Conservation (phyloP, 2,888 invertebrate species). For the Sesamia inferens region DNA sequence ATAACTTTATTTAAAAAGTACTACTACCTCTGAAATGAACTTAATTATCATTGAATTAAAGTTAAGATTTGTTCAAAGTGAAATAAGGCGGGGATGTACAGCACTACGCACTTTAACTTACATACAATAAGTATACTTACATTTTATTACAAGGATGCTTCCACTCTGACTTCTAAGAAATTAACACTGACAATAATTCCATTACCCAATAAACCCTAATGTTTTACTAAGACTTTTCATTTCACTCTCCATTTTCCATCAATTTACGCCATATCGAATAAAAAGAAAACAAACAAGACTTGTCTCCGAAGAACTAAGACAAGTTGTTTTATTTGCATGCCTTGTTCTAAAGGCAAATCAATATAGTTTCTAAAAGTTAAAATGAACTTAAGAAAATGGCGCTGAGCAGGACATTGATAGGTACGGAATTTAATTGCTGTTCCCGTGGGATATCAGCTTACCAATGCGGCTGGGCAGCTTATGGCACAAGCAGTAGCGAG, state of each 20-base stretch:
- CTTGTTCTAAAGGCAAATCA: conserved; percentile 16
- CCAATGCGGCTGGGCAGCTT: conserved; percentile 40
- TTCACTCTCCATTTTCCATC: not conserved
- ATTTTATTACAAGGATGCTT: too few species aligned
- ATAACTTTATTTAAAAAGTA: too few species aligned
- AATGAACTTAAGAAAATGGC: conserved; percentile 43
- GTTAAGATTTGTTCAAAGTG: too few species aligned
- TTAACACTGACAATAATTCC: not conserved
- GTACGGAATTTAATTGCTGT: conserved; percentile 76
- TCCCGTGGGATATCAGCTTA: conserved; percentile 75
- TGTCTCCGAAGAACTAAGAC: not conserved
- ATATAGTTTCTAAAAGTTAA: conserved; percentile 32
- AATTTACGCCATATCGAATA: not conserved
- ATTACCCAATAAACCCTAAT: not conserved
- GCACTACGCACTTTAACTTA: too few species aligned
- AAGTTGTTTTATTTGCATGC: conserved; percentile 2
- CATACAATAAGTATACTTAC: too few species aligned
- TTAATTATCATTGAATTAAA: too few species aligned
- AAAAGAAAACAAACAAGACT: not conserved
- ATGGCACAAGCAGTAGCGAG: conserved; percentile 35
- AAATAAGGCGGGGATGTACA: too few species aligned
- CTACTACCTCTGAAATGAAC: too few species aligned
- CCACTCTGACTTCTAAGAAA: not conserved
- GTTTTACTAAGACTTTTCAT: not conserved
- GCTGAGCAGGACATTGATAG: conserved; percentile 55